Percentiles rank a stretch among this genome's conserved stretches.
Evolutionary conservation across 2,888 invertebrate genomes (phyloP).

Genomic region (Lithophane socia): DNA sequence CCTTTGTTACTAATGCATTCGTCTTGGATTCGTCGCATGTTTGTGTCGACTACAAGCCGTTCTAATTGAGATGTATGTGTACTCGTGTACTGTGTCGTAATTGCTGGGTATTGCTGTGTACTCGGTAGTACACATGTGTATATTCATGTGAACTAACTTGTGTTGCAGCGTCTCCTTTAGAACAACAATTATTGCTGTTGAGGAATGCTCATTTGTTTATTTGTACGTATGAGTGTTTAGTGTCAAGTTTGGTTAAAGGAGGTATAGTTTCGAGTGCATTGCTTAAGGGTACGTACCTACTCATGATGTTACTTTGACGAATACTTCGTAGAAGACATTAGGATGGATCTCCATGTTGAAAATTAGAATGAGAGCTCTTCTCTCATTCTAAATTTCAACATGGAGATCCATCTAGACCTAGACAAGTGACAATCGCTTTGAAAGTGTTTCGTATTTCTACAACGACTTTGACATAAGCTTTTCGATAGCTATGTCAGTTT

Average conservation of each 20-base stretch:
- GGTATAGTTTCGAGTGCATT: background rate
- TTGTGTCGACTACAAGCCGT: slow-evolving; percentile 48
- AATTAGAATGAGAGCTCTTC: background rate
- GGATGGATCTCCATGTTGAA: background rate
- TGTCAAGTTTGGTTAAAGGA: background rate
- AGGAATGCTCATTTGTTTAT: slow-evolving; percentile 7
- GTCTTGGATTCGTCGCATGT: slow-evolving; percentile 44
- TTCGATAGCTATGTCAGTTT: too few species aligned
- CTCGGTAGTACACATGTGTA: slow-evolving; percentile 29
- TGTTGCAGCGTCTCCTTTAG: slow-evolving; percentile 14
- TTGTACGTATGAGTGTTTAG: background rate
- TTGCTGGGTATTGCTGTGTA: slow-evolving; percentile 31
- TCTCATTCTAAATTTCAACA: too few species aligned
- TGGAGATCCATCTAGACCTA: too few species aligned
- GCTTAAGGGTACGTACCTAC: too few species aligned
- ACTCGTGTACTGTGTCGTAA: slow-evolving; percentile 37
- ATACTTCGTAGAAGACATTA: background rate
- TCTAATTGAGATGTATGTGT: slow-evolving; percentile 55
- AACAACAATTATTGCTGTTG: slow-evolving; percentile 23
- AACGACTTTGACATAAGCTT: too few species aligned
- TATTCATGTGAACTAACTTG: slow-evolving; percentile 12
- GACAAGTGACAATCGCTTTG: too few species aligned
- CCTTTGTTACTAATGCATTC: slow-evolving; percentile 52
- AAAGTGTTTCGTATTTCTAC: too few species aligned
- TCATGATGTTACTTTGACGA: background rate